Evolutionary conservation across 1,140 invertebrate species (phyloP), one percentile per base, ranked within the genome.

Genomic region (Dolichoris vasculosae): DNA sequence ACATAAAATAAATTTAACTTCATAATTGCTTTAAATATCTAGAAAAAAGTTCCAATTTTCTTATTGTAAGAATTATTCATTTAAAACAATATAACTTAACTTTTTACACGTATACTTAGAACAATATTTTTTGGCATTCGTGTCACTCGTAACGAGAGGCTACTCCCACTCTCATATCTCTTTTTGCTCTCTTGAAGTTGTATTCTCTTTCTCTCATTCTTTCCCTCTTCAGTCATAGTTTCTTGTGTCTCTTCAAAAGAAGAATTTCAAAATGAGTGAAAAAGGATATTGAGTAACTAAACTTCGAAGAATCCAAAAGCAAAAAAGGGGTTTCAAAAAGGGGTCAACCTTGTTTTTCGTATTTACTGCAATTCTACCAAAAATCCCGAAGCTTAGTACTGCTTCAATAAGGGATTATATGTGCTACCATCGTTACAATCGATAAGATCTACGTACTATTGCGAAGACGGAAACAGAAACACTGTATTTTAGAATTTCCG

Each of bases 381-480:
- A 90, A 91, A 91, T 91, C 90, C 89, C 77, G 82, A 84, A 89
- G 90, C 90, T 91, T 91, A 91, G 88, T 86, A 35, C 88, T 91
- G 89, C 90, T 91, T 91, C 90, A 91, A 91, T 90, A 90, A 89
- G 89, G 90, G 90, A 91, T 91, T 91, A 91, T 89, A 48, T 26
- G 46, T 76, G n/a, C 23, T 43, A 86, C 87, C 86, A 80, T 87
- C 85, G 81, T 84, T 86, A 79, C 67, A 30, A 51, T 51, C 48
- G 48, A 51, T 17, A 17, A 51, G 15, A 51, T 17, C 15, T 51
- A 2, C 48, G 48, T 51, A 51, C 48, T 15, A 51, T 51, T 51
- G 2, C 15, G 15, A 15, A 51, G 48, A 51, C 20, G 2, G 48
- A 11, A 9, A 51, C 48, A 30, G 26, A 32, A 64, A 7, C 26